phyloP scores from a whole-genome alignment of 2,888 invertebrate species.

The Aplocera efformata region DNA sequence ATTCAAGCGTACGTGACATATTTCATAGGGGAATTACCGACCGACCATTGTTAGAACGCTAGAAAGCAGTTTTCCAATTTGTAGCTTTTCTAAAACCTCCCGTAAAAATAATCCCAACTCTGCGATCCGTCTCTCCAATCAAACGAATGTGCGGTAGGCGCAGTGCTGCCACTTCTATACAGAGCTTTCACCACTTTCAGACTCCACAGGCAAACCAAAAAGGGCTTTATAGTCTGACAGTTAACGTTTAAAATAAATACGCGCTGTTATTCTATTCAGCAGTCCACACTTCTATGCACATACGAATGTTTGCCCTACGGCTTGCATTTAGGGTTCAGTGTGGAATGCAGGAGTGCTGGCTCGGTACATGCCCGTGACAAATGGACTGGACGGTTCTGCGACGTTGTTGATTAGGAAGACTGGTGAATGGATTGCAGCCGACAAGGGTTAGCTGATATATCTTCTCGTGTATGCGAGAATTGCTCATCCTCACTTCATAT shows the following conservation, averaged over 20 bases:
- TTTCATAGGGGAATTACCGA: no score
- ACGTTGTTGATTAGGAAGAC: constrained; percentile 24
- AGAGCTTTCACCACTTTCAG: constrained; percentile 11
- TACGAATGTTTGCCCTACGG: constrained; percentile 2
- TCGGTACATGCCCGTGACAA: constrained; percentile 12
- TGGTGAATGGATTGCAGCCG: constrained; percentile 17
- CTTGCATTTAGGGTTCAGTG: constrained; percentile 9
- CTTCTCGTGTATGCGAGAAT: constrained; percentile 1
- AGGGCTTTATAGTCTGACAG: constrained; percentile 2
- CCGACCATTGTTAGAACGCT: no score
- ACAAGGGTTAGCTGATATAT: constrained; percentile 12
- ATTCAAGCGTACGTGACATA: no score
- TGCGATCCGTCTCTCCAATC: constrained; percentile 14
- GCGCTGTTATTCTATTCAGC: constrained; percentile 1
- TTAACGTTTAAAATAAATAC: constrained; percentile 8
- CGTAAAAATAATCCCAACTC: constrained; percentile 7
- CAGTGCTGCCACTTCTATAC: constrained; percentile 9
- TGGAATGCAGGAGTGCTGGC: not conserved
- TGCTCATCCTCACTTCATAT: no score
- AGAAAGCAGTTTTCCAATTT: no score
- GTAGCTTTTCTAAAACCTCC: constrained; percentile 2
- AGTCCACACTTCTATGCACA: constrained; percentile 1
- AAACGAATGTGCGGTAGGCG: constrained; percentile 18
- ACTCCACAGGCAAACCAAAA: constrained; percentile 5
- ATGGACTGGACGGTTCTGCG: constrained; percentile 20